phyloP scores from a whole-genome alignment of 23 tunicate species.

The Corella eumyota region DNA sequence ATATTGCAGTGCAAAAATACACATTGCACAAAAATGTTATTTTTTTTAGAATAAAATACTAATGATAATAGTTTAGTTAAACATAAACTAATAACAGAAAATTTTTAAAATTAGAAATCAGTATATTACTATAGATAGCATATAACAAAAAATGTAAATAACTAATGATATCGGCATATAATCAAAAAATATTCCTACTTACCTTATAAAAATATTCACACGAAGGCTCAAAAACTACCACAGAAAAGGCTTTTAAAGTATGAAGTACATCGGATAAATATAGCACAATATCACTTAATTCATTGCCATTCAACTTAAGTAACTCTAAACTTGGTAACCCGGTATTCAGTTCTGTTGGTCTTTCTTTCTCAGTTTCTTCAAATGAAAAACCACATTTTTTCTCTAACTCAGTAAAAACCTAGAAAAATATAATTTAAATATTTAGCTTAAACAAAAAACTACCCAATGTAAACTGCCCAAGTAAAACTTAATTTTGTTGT shows the following conservation, averaged over 20 bases:
- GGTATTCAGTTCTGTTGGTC: slow-evolving; percentile 4
- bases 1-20: too few species aligned
- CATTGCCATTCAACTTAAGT: slow-evolving; percentile 11
- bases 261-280: slow-evolving; percentile 31
- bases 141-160: too few species aligned
- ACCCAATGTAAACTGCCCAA: too few species aligned
- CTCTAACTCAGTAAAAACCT: slow-evolving; percentile 26
- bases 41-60: too few species aligned
- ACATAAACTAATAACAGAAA: too few species aligned
- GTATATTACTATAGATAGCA: too few species aligned
- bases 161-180: too few species aligned
- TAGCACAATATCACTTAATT: slow-evolving; percentile 34
- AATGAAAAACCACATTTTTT: slow-evolving; percentile 29
- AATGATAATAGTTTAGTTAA: too few species aligned
- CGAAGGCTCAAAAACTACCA: slow-evolving; percentile 33
- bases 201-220: slow-evolving; percentile 32
- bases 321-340: slow-evolving; percentile 9
- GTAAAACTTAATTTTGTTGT: too few species aligned
- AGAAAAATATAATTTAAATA: background rate
- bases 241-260: slow-evolving; percentile 36
- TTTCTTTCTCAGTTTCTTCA: background rate
- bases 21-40: too few species aligned
- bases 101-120: too few species aligned
- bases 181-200: too few species aligned
- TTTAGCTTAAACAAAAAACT: background rate